Evolutionary conservation across 2,113 vertebrate genomes (phyloP).

Genomic region (Dermatemys mawii): DNA sequence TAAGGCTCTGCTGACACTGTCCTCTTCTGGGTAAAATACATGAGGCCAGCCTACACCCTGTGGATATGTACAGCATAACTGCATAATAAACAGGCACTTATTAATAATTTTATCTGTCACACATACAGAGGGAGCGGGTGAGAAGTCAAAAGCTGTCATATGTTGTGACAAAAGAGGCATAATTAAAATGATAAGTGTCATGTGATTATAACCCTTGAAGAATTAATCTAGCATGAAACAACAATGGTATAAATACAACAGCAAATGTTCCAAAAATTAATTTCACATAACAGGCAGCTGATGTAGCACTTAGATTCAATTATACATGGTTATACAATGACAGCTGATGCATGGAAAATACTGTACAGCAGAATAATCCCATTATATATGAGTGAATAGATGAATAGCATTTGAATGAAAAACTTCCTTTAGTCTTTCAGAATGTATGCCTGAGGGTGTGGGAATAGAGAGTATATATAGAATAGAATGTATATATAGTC

Average conservation of each 20-base stretch:
- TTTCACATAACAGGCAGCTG: slow-evolving; percentile 74
- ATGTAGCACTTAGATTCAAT: slow-evolving; percentile 69
- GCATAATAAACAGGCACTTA: slow-evolving; percentile 85
- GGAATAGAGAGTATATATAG: slow-evolving; percentile 16
- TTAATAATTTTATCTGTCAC: slow-evolving; percentile 83
- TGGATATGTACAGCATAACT: slow-evolving; percentile 79
- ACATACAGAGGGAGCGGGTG: slow-evolving; percentile 73
- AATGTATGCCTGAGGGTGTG: background rate
- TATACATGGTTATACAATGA: slow-evolving; percentile 55
- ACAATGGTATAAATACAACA: slow-evolving; percentile 76
- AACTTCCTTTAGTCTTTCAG: slow-evolving; percentile 31
- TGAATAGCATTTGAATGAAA: slow-evolving; percentile 55
- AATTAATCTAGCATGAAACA: slow-evolving; percentile 81
- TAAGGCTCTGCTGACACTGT: slow-evolving; percentile 74
- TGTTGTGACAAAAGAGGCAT: slow-evolving; percentile 78
- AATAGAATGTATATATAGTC: background rate
- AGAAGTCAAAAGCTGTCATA: slow-evolving; percentile 83
- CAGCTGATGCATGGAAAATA: slow-evolving; percentile 65
- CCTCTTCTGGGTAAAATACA: slow-evolving; percentile 73
- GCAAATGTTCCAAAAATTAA: slow-evolving; percentile 76
- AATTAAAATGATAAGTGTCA: slow-evolving; percentile 83
- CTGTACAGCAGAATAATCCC: slow-evolving; percentile 45
- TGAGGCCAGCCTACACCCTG: slow-evolving; percentile 71
- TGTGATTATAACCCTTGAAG: slow-evolving; percentile 80
- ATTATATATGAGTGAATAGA: slow-evolving; percentile 16